phyloP scores from a whole-genome alignment of 2,888 invertebrate genomes.

The Hipparchia sbordonii region DNA sequence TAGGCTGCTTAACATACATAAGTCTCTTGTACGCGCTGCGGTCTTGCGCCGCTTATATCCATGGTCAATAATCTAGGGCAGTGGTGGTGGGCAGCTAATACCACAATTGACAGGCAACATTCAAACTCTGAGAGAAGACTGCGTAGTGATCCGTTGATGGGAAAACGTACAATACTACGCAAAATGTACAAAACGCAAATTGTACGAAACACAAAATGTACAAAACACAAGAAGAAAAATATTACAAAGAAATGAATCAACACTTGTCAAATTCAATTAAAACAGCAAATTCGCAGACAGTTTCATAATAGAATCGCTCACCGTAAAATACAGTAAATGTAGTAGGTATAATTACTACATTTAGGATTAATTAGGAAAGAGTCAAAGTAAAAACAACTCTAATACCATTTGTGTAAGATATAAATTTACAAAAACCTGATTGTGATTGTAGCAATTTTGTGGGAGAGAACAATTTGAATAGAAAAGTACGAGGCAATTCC shows the following conservation, averaged over 20 bases:
- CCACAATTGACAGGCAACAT: too few relatives aligned
- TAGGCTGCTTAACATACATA: not conserved
- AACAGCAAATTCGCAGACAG: constrained; percentile 18
- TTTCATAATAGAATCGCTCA: constrained; percentile 23
- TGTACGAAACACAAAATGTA: too few relatives aligned
- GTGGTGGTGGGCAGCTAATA: too few relatives aligned
- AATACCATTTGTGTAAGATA: not conserved
- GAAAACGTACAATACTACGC: too few relatives aligned
- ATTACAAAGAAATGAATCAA: too few relatives aligned
- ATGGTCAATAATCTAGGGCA: too few relatives aligned
- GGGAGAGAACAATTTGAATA: constrained; percentile 43
- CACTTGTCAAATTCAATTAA: not conserved
- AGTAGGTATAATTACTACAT: constrained; percentile 22
- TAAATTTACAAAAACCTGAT: constrained; percentile 17
- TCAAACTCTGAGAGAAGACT: too few relatives aligned
- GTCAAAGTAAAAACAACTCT: constrained; percentile 15
- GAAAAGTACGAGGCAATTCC: constrained; percentile 42
- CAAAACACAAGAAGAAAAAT: too few relatives aligned
- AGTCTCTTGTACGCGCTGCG: not conserved
- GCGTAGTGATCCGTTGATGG: too few relatives aligned
- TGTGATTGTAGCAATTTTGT: constrained; percentile 29
- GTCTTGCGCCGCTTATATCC: too few relatives aligned
- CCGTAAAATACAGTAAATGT: constrained; percentile 24
- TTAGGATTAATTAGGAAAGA: constrained; percentile 9
- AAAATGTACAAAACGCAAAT: too few relatives aligned